These are phyloP conservation scores for Anoplius nigerrimus DNA, from an alignment of 2,888 invertebrate species.

Conservation along the genomic window DNA sequence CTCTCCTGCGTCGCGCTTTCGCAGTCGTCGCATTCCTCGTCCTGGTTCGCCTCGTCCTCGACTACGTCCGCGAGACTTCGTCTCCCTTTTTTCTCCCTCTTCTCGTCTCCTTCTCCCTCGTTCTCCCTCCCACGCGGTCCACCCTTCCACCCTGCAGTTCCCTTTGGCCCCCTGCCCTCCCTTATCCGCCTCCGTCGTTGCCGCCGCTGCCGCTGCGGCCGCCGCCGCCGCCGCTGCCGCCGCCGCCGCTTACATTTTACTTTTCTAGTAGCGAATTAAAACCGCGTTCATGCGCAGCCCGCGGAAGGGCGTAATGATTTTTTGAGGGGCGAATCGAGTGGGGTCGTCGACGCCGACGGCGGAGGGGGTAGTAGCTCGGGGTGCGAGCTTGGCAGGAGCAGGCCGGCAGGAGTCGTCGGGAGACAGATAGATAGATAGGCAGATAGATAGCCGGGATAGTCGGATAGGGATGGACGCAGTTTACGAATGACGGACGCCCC, in stretches of 20 bases:
- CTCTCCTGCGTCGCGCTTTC: slow-evolving; percentile 55
- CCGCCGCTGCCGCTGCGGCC: slow-evolving; percentile 57
- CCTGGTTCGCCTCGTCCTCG: slow-evolving; percentile 50
- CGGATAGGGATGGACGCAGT: not conserved
- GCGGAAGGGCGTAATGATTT: slow-evolving; percentile 89
- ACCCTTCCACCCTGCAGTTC: slow-evolving; percentile 71
- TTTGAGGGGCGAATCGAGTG: slow-evolving; percentile 88
- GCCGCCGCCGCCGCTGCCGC: slow-evolving; percentile 72
- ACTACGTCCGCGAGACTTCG: slow-evolving; percentile 53
- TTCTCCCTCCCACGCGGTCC: slow-evolving; percentile 32
- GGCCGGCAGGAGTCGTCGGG: slow-evolving; percentile 55
- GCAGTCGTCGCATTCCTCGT: slow-evolving; percentile 54
- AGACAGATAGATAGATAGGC: slow-evolving; percentile 42
- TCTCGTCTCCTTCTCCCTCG: slow-evolving; percentile 21
- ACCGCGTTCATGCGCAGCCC: slow-evolving; percentile 82
- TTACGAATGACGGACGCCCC: not conserved
- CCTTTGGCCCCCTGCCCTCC: slow-evolving; percentile 71
- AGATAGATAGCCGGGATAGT: slow-evolving; percentile 30
- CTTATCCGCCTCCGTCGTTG: slow-evolving; percentile 74
- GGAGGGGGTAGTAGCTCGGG: slow-evolving; percentile 53
- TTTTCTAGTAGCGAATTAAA: slow-evolving; percentile 76
- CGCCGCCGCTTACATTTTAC: slow-evolving; percentile 69
- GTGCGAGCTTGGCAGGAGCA: slow-evolving; percentile 56
- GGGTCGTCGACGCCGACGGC: slow-evolving; percentile 78
- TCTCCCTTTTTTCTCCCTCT: slow-evolving; percentile 34